phyloP scores from a whole-genome alignment of 1,140 invertebrate genomes.

The Oryctes rhinoceros region DNA sequence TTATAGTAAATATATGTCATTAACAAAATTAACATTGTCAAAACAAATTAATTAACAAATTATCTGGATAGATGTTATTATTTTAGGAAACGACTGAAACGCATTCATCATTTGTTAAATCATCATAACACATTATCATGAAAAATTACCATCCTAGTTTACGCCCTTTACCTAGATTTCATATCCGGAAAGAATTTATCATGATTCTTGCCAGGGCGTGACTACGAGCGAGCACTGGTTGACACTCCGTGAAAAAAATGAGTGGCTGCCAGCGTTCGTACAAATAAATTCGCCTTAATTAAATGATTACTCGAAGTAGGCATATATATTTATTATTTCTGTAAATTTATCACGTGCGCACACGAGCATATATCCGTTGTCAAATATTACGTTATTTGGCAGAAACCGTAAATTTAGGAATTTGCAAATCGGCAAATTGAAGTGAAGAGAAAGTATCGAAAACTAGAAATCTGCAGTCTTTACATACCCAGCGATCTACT shows the following conservation, averaged over 20 bases:
- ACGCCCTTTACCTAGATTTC: not conserved
- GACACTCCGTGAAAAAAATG: conserved; percentile 12
- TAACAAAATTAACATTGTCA: not conserved
- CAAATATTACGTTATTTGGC: too few species aligned
- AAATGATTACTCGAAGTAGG: not conserved
- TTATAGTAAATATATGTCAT: too few species aligned
- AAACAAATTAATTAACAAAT: not conserved
- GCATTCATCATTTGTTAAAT: not conserved
- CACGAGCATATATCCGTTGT: not conserved
- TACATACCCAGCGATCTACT: too few species aligned
- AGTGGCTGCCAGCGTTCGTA: not conserved
- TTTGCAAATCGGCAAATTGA: too few species aligned
- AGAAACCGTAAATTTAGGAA: too few species aligned
- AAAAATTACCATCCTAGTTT: conserved; percentile 6
- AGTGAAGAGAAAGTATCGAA: too few species aligned
- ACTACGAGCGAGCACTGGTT: not conserved
- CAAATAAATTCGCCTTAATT: not conserved
- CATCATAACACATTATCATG: not conserved
- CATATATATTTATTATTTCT: not conserved
- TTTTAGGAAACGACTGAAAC: not conserved
- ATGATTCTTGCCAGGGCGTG: not conserved
- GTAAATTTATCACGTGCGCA: not conserved
- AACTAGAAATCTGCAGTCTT: too few species aligned
- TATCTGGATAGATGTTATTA: not conserved
- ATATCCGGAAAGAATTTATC: not conserved